These are phyloP conservation scores for Rhynchophorus ferrugineus DNA, from an alignment of 1,140 invertebrate genomes.

Conservation along the genomic window DNA sequence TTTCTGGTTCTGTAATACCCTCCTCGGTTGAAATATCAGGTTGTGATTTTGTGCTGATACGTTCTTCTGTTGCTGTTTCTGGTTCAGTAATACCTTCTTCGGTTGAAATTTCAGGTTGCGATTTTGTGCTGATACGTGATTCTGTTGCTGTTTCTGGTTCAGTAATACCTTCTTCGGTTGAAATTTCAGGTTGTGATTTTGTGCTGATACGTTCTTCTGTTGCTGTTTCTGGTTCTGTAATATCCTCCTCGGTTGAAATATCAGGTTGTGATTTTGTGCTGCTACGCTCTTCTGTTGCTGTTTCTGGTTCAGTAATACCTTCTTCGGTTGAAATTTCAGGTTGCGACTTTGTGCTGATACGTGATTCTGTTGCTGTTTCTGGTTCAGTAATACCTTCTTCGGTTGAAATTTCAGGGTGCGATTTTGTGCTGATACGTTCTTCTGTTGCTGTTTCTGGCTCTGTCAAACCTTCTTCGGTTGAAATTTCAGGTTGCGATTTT, in stretches of 20 bases:
- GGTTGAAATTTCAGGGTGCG: no score
- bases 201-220: neutral
- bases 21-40: conserved; percentile 1
- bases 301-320: conserved; percentile 1
- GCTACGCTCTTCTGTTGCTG: neutral
- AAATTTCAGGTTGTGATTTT: no score
- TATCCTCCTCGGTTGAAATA: neutral
- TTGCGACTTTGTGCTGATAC: no score
- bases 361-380: no score
- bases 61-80: conserved; percentile 5
- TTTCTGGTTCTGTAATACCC: neutral
- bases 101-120: conserved; percentile 11
- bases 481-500: no score
- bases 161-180: conserved; percentile 9
- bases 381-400: no score
- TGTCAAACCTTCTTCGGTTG: no score
- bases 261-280: neutral
- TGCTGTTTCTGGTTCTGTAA: neutral
- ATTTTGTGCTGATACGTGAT: neutral
- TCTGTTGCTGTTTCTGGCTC: no score
- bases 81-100: conserved; percentile 5
- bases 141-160: conserved; percentile 5
- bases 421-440: no score
- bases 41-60: conserved; percentile 5
- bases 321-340: no score